These are phyloP conservation scores for Chelidonichthys spinosus DNA, from an alignment of 2,797 vertebrate genomes.

Conservation along the genomic window DNA sequence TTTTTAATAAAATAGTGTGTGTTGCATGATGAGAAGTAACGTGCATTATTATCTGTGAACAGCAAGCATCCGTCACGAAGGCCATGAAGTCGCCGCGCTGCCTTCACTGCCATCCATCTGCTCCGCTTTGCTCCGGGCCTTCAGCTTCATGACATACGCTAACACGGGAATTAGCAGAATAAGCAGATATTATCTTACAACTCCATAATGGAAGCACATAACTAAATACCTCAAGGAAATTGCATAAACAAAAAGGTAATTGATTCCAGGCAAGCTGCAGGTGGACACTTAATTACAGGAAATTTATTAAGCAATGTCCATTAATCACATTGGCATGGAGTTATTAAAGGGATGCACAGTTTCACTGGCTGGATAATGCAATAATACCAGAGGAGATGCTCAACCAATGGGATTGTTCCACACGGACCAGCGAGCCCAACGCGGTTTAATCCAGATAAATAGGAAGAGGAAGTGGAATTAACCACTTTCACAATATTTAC, in stretches of 20 bases:
- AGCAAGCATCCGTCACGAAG: slow-evolving; percentile 44
- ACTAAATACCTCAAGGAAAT: slow-evolving; percentile 87
- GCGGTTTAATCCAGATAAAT: slow-evolving; percentile 71
- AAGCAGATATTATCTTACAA: slow-evolving; percentile 79
- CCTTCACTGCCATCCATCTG: slow-evolving; percentile 54
- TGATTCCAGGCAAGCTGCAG: slow-evolving; percentile 96
- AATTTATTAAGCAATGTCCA: slow-evolving; percentile 94
- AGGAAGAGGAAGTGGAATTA: slow-evolving; percentile 42
- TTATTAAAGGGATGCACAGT: slow-evolving; percentile 87
- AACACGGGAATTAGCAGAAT: slow-evolving; percentile 71
- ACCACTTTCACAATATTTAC: slow-evolving; percentile 24
- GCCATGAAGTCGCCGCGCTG: slow-evolving; percentile 15
- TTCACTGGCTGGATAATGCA: slow-evolving; percentile 80
- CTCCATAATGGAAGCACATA: slow-evolving; percentile 74
- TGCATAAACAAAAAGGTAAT: slow-evolving; percentile 94
- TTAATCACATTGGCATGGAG: slow-evolving; percentile 93
- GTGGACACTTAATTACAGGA: slow-evolving; percentile 96
- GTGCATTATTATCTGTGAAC: slow-evolving; percentile 16
- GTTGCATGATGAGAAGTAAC: slow-evolving; percentile 10
- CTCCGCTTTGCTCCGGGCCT: slow-evolving; percentile 54
- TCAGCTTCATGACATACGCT: slow-evolving; percentile 56
- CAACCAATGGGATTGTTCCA: slow-evolving; percentile 43
- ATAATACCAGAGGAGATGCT: slow-evolving; percentile 51
- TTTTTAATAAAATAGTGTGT: slow-evolving; percentile 1
- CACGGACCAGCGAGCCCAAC: slow-evolving; percentile 41